Evolutionary conservation across 1,140 invertebrate species (phyloP).

Genomic region (Theocolax elegans): DNA sequence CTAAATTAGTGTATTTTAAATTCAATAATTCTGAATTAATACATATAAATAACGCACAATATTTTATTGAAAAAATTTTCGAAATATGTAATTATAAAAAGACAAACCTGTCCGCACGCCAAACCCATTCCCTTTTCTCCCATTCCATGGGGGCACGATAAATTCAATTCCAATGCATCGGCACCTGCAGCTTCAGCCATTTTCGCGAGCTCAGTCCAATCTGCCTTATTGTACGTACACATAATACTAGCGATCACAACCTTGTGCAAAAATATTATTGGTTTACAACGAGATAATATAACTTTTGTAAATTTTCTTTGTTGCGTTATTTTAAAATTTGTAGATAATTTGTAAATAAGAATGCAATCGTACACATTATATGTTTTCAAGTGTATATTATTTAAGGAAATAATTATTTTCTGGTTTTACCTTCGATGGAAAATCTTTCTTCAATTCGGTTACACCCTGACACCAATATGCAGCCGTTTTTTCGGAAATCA

Average conservation of each 20-base stretch:
- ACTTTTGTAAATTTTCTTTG: not conserved
- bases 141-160: slow-evolving; percentile 99
- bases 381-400: too few species aligned
- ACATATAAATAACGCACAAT: slow-evolving; percentile 8
- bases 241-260: slow-evolving; percentile 97
- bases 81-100: not conserved
- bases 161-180: slow-evolving; percentile 94
- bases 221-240: slow-evolving; percentile 88
- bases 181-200: slow-evolving; percentile 87
- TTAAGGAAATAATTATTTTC: too few species aligned
- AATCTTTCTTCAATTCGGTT: slow-evolving; percentile 90
- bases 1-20: slow-evolving; percentile 62
- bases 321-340: not conserved
- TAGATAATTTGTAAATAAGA: too few species aligned
- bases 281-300: too few species aligned
- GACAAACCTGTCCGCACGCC: slow-evolving; percentile 90
- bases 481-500: slow-evolving; percentile 96
- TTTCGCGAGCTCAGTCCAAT: slow-evolving; percentile 88
- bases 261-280: slow-evolving; percentile 61
- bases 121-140: slow-evolving; percentile 97
- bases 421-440: slow-evolving; percentile 80
- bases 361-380: too few species aligned
- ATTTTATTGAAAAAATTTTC: not conserved
- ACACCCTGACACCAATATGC: slow-evolving; percentile 94
- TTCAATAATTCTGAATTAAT: not conserved